Evolutionary conservation across 2,797 vertebrate genomes (phyloP).

Genomic region (Mycteria americana): DNA sequence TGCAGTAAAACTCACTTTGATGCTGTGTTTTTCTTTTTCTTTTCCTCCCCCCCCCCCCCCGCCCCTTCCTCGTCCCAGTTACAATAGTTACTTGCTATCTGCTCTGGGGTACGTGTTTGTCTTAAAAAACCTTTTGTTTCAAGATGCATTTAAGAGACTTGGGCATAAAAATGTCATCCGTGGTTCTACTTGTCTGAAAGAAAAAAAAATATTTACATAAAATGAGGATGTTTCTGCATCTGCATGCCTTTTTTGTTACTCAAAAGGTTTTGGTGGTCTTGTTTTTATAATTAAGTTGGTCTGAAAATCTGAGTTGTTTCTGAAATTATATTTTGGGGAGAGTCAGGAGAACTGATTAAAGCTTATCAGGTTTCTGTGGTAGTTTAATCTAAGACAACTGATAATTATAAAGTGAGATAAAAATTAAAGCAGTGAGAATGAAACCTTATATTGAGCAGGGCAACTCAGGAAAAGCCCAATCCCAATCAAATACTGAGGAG

Average conservation of each 20-base stretch:
- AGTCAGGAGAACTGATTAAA: neutral
- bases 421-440: neutral
- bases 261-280: neutral
- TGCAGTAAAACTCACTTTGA: neutral
- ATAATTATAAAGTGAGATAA: neutral
- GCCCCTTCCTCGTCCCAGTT: neutral
- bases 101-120: neutral
- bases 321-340: neutral
- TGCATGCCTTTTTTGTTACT: neutral
- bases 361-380: neutral
- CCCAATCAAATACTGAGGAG: rapidly evolving
- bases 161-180: neutral
- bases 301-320: neutral
- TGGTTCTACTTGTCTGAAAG: neutral
- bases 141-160: neutral
- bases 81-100: neutral
- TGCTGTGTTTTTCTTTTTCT: too few species aligned
- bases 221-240: neutral
- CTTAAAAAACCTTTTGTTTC: neutral
- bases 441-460: neutral
- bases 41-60: too few species aligned
- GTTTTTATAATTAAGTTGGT: neutral
- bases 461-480: neutral
- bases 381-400: neutral
- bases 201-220: neutral